A percentile compares a stretch with the other conserved stretches of the same genome.
phyloP scores from a whole-genome alignment of 1,140 invertebrate genomes.

The Metopolophium dirhodum region DNA sequence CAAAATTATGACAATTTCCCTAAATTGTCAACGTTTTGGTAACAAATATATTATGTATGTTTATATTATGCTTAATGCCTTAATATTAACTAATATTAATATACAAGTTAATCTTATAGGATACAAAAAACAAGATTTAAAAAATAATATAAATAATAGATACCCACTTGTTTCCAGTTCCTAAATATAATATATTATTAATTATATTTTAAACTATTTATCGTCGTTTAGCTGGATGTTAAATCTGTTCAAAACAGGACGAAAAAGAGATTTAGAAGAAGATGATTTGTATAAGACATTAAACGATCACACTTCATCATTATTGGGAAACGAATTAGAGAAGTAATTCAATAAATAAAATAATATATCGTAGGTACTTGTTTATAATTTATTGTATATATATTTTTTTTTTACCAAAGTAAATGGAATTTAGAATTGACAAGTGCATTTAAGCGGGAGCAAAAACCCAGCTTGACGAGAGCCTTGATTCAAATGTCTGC shows the following conservation, averaged over 20 bases:
- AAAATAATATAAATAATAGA: background rate
- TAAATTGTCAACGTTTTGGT: no score
- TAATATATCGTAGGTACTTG: no score
- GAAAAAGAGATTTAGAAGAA: conserved; percentile 71
- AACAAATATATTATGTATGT: no score
- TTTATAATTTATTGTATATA: background rate
- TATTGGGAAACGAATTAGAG: conserved; percentile 68
- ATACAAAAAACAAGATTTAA: background rate
- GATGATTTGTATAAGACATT: conserved; percentile 74
- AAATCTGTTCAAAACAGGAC: conserved; percentile 72
- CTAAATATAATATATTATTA: background rate
- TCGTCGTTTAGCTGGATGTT: conserved; percentile 69
- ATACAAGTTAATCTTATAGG: no score
- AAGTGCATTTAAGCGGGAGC: conserved; percentile 61
- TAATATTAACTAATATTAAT: no score
- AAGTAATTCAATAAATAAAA: conserved; percentile 51
- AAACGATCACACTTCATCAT: conserved; percentile 68
- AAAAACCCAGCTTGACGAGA: conserved; percentile 66
- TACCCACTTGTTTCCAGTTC: background rate
- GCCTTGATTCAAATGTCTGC: conserved; percentile 68
- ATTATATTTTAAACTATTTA: background rate
- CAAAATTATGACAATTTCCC: no score
- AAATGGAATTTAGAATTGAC: conserved; percentile 61
- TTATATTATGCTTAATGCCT: no score
- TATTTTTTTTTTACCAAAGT: conserved; percentile 44